A percentile compares a stretch with the other conserved stretches of the same genome.
Evolutionary conservation across 2,888 invertebrate species (phyloP).

Genomic region (Eupithecia dodoneata): DNA sequence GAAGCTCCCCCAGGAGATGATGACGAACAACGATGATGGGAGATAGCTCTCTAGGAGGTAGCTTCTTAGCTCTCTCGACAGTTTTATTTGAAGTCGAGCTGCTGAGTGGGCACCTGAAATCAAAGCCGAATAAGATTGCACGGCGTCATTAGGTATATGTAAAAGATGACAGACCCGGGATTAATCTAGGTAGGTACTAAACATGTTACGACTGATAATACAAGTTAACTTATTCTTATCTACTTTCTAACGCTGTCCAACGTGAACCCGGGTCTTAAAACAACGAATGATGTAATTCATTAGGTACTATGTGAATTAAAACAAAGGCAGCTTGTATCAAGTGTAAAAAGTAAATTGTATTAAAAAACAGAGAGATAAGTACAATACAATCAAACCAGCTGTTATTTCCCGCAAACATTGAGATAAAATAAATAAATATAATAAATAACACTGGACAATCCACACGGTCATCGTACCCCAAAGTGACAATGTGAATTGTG

Average conservation of each 20-base stretch:
- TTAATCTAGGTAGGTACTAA: not conserved
- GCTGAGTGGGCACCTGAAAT: constrained; percentile 84
- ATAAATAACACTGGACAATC: not conserved
- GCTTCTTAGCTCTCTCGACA: constrained; percentile 85
- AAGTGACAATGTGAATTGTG: not conserved
- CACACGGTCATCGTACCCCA: not conserved
- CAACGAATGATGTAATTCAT: not conserved
- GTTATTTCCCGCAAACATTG: not conserved
- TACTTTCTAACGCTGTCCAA: not conserved
- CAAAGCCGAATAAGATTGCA: constrained; percentile 28
- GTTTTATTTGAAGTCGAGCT: constrained; percentile 84
- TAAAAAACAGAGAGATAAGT: not conserved
- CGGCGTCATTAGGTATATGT: constrained; percentile 1
- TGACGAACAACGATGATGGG: constrained; percentile 86
- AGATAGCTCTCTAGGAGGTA: constrained; percentile 86
- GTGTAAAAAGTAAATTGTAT: not conserved
- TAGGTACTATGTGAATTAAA: not conserved
- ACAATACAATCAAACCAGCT: not conserved
- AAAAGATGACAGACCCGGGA: not conserved
- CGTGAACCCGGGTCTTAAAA: not conserved
- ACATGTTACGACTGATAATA: not conserved
- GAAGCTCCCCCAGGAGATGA: constrained; percentile 88
- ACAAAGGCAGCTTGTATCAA: not conserved
- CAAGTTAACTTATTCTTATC: not conserved
- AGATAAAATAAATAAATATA: not conserved